Evolutionary conservation across 2,113 vertebrate species (phyloP).

Genomic region (Accipiter virgatus): DNA sequence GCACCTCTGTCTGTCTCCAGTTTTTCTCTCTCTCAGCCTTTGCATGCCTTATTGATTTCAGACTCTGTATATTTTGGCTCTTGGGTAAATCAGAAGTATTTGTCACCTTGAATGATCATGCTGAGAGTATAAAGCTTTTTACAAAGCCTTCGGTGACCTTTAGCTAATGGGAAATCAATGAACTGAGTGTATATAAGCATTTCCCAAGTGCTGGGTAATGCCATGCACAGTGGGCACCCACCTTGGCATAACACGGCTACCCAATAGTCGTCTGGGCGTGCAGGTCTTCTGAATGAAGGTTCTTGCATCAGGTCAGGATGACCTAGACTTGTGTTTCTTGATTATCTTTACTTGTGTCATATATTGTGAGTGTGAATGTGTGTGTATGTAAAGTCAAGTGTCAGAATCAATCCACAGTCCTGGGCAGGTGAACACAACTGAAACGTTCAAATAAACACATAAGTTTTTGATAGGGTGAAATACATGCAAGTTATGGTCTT

Average conservation of each 20-base stretch:
- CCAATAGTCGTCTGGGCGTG: not conserved
- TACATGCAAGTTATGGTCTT: not conserved
- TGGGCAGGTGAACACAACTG: not conserved
- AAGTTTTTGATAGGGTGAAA: not conserved
- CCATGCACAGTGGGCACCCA: not conserved
- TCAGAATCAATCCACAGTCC: not conserved
- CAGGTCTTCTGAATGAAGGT: not conserved
- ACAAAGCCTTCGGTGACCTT: slow-evolving; percentile 41
- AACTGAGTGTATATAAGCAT: not conserved
- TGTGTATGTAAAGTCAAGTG: not conserved
- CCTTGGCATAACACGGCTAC: not conserved
- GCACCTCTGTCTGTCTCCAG: not conserved
- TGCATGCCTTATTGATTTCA: slow-evolving; percentile 22
- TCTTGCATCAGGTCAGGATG: not conserved
- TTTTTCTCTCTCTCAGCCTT: not conserved
- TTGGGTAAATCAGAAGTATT: slow-evolving; percentile 11
- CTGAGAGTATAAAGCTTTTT: slow-evolving; percentile 32
- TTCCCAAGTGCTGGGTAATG: not conserved
- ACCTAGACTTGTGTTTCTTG: not conserved
- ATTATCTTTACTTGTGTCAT: not conserved
- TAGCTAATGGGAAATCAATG: slow-evolving; percentile 44
- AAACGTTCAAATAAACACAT: not conserved
- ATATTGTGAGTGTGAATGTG: not conserved
- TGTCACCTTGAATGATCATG: slow-evolving; percentile 13
- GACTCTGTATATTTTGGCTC: not conserved